Conservation (phyloP, 2,888 invertebrate genomes). For the Halictus quadricinctus region DNA sequence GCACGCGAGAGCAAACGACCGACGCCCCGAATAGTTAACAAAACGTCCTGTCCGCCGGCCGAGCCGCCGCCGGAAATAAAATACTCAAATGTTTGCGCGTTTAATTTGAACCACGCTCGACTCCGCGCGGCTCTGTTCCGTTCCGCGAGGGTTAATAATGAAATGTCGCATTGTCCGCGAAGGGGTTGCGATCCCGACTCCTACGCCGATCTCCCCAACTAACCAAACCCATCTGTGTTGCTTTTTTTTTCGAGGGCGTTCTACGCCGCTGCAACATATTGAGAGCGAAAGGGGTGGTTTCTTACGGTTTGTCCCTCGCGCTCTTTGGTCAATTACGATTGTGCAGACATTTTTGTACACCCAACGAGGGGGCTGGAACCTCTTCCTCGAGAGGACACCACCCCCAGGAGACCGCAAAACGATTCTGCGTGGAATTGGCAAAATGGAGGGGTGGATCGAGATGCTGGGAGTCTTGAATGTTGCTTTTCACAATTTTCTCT, state of each 20-base stretch:
- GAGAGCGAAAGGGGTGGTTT: neutral
- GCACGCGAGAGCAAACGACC: constrained; percentile 36
- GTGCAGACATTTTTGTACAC: neutral
- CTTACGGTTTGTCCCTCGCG: neutral
- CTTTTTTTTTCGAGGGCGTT: neutral
- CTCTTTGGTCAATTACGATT: constrained; percentile 5
- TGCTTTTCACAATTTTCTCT: neutral
- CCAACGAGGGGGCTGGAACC: neutral
- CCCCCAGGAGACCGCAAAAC: neutral
- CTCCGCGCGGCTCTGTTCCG: constrained; percentile 30
- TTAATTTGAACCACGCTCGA: constrained; percentile 63
- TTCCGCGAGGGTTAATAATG: constrained; percentile 71
- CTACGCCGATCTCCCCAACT: constrained; percentile 4
- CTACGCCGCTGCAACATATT: no score
- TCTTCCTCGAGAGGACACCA: neutral
- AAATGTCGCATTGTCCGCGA: constrained; percentile 76
- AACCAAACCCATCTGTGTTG: constrained; percentile 1
- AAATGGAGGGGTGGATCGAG: neutral
- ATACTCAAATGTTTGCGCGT: constrained; percentile 71
- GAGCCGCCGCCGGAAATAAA: constrained; percentile 63
- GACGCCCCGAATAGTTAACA: constrained; percentile 63
- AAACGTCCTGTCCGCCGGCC: constrained; percentile 53
- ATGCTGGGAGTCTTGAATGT: neutral
- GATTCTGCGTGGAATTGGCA: neutral
- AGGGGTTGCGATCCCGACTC: constrained; percentile 61